A percentile compares a stretch with the other conserved stretches of the same genome.
Conservation (phyloP, 1,140 invertebrate species). For the Drosophila kanapiae region DNA sequence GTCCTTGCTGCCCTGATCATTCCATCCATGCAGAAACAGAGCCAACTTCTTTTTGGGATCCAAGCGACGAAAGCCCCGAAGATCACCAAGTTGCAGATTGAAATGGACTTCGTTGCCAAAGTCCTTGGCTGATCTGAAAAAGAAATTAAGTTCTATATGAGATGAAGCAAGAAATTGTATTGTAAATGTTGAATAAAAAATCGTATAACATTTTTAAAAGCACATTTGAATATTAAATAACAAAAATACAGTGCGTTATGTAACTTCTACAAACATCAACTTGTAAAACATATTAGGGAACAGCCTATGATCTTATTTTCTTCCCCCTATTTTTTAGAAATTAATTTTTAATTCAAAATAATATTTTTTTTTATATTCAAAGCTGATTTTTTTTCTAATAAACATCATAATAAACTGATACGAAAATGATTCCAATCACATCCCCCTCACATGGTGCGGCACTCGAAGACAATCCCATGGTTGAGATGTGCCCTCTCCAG, state of each 20-base stretch:
- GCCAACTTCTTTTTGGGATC: constrained; percentile 73
- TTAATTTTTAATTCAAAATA: too few relatives aligned
- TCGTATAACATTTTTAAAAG: too few relatives aligned
- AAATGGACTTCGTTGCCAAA: constrained; percentile 74
- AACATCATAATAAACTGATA: background rate
- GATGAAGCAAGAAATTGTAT: too few relatives aligned
- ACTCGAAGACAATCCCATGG: constrained; percentile 79
- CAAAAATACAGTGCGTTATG: too few relatives aligned
- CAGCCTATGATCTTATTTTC: too few relatives aligned
- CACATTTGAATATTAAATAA: too few relatives aligned
- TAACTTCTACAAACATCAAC: too few relatives aligned
- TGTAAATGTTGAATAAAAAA: too few relatives aligned
- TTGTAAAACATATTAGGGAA: too few relatives aligned
- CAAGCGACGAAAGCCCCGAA: constrained; percentile 69
- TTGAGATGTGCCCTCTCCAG: constrained; percentile 76
- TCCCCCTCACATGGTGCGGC: constrained; percentile 73
- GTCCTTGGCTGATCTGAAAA: constrained; percentile 56
- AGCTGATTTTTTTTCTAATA: background rate
- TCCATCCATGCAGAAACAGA: constrained; percentile 81
- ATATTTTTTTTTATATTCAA: background rate
- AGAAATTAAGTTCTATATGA: too few relatives aligned
- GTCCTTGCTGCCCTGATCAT: constrained; percentile 79
- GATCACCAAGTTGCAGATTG: constrained; percentile 69
- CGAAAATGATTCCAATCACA: background rate
- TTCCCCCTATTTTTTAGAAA: too few relatives aligned